Conservation (phyloP, 2,113 vertebrate species). For the Tragelaphus imberbis region DNA sequence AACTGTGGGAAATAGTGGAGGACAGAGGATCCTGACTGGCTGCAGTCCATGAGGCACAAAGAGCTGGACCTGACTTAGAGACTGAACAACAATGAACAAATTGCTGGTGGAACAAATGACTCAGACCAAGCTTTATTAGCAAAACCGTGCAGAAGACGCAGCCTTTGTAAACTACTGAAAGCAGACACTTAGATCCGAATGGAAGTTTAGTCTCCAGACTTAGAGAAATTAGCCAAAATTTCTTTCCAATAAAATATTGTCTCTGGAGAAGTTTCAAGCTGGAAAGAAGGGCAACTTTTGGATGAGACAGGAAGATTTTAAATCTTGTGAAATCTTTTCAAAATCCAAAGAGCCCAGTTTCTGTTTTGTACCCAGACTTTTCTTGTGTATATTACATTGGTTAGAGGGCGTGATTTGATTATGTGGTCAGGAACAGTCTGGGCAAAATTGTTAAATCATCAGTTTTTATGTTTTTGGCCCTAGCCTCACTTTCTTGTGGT, state of each 20-base stretch:
- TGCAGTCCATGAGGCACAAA: not conserved
- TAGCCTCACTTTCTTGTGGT: not conserved
- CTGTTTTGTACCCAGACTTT: slow-evolving; percentile 26
- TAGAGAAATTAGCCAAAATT: not conserved
- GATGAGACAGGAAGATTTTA: not conserved
- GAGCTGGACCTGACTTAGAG: not conserved
- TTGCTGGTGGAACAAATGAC: not conserved
- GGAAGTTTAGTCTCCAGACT: not conserved
- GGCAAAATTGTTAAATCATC: not conserved
- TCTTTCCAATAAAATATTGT: not conserved
- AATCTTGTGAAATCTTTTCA: slow-evolving; percentile 22
- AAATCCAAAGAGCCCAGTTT: not conserved
- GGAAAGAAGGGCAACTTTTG: not conserved
- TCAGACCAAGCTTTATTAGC: not conserved
- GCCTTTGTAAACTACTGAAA: not conserved
- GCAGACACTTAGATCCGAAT: not conserved
- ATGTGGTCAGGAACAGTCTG: not conserved
- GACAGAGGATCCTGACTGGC: not conserved
- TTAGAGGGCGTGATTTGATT: not conserved
- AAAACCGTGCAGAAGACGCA: not conserved
- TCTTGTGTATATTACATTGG: not conserved
- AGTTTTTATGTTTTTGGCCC: not conserved
- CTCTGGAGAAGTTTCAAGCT: not conserved
- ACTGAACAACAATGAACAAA: not conserved
- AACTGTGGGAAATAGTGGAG: not conserved